A percentile compares a stretch with the other conserved stretches of the same genome.
phyloP scores from a whole-genome alignment of 2,888 invertebrate genomes.

The Crematogaster levior region DNA sequence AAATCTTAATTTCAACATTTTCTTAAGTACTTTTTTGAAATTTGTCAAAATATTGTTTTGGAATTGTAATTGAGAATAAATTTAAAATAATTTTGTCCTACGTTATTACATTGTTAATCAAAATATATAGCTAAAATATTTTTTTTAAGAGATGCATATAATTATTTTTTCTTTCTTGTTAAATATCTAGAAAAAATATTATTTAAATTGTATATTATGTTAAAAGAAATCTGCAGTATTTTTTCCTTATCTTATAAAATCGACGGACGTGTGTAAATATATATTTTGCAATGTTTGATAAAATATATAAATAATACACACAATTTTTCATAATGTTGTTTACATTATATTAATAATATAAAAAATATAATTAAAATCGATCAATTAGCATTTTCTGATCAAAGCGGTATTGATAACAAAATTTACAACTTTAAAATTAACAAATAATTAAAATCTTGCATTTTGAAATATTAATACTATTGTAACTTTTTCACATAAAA shows the following conservation, averaged over 20 bases:
- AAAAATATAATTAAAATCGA: not conserved
- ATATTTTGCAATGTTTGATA: not conserved
- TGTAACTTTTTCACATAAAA: not conserved
- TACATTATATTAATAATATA: not conserved
- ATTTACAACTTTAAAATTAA: not conserved
- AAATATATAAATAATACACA: not conserved
- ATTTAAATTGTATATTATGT: not conserved
- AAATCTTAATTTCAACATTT: not conserved
- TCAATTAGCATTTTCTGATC: not conserved
- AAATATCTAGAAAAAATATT: not conserved
- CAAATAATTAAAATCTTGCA: not conserved
- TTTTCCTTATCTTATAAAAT: not conserved
- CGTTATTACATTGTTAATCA: not conserved
- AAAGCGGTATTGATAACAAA: not conserved
- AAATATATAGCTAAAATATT: not conserved
- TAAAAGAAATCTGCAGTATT: not conserved
- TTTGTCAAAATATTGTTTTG: too few relatives aligned
- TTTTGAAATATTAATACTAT: not conserved
- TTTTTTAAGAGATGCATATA: not conserved
- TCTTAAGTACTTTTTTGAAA: not conserved
- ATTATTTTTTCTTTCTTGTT: constrained; percentile 1
- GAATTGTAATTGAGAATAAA: not conserved
- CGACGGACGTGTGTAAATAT: not conserved
- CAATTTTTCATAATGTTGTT: not conserved
- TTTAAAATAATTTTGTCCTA: not conserved